Evolutionary conservation across 2,797 vertebrate genomes (phyloP), one percentile per base, ranked within the genome.

Genomic region (Fistularia tabacaria): DNA sequence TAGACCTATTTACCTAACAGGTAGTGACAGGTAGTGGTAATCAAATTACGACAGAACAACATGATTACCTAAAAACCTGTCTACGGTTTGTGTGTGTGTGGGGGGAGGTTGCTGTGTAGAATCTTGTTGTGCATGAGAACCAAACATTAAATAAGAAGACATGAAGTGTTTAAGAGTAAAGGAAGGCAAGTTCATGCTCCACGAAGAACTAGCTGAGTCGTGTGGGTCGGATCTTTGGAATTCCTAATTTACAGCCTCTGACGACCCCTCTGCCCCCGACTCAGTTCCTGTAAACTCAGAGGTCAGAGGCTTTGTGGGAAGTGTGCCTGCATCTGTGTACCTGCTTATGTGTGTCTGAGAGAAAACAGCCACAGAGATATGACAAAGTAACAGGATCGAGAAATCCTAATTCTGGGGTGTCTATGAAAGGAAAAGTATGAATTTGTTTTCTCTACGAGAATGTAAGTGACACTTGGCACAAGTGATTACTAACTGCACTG

Each of bases 221-320:
- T 80, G 79, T 76, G 79, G 76, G 77, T 87, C 72, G 67, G 42
- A 79, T 73, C 73, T n/a, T n/a, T 73, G 77, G 79, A 83, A 80
- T 81, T 76, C 65, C 63, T 71, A 63, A 76, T 85, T 87, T 85
- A 82, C 69, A 58, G 76, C 74, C 72, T 79, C 55, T 74, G 69
- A 81, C 72, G 57, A 50, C 61, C 53, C 59, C 14, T 15, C 40
- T 69, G 73, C 78, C 75, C 68, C 62, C 51, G 62, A 79, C 64
- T 74, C 70, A 76, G 62, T 82, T 85, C 80, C 59, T 57, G 77
- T 65, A 74, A 82, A 42, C 57, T 55, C 53, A 76, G 69, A 72
- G 65, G 75, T 76, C 66, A 72, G 38, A 40, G 41, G 47, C 11
- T 67, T 65, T 74, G 38, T 62, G 66, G 58, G 49, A 65, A 71